Percentiles rank a stretch among this genome's conserved stretches.
phyloP scores from a whole-genome alignment of 2,888 invertebrate genomes.

The Boloria selene region DNA sequence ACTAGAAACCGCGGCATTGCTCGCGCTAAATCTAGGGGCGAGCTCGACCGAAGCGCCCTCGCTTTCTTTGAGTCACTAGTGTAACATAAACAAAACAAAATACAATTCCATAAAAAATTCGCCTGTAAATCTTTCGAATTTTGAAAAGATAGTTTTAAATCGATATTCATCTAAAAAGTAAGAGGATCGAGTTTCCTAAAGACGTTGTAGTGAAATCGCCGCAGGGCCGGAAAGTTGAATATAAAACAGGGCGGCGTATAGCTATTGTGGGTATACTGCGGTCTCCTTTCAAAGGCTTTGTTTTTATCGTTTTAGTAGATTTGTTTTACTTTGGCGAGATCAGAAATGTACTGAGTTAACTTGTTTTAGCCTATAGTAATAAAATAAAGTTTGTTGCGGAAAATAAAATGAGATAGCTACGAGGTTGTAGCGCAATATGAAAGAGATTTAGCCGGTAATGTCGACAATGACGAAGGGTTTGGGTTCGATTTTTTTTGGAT shows the following conservation, averaged over 20 bases:
- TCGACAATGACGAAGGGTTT: too few relatives aligned
- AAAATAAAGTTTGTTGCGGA: too few relatives aligned
- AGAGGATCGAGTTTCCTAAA: slow-evolving; percentile 35
- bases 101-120: too few relatives aligned
- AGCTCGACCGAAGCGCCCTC: too few relatives aligned
- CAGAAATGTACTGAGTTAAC: slow-evolving; percentile 5
- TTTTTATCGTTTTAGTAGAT: slow-evolving; percentile 20
- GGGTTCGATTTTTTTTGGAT: too few relatives aligned
- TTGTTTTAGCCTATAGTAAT: slow-evolving; percentile 5
- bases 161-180: slow-evolving; percentile 36
- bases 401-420: too few relatives aligned
- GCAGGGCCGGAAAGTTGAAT: slow-evolving; percentile 38
- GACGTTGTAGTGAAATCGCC: slow-evolving; percentile 36
- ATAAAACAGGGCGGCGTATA: slow-evolving; percentile 34
- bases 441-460: too few relatives aligned
- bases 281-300: slow-evolving; percentile 23
- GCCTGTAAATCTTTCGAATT: background rate
- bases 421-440: too few relatives aligned
- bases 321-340: slow-evolving; percentile 19
- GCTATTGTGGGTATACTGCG: slow-evolving; percentile 17
- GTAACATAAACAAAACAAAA: too few relatives aligned
- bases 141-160: slow-evolving; percentile 23
- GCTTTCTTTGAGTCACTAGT: too few relatives aligned
- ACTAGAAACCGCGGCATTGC: too few relatives aligned
- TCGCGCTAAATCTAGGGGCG: too few relatives aligned